Conservation (phyloP, 2,797 vertebrate genomes). For the Pangasius larnaudii region DNA sequence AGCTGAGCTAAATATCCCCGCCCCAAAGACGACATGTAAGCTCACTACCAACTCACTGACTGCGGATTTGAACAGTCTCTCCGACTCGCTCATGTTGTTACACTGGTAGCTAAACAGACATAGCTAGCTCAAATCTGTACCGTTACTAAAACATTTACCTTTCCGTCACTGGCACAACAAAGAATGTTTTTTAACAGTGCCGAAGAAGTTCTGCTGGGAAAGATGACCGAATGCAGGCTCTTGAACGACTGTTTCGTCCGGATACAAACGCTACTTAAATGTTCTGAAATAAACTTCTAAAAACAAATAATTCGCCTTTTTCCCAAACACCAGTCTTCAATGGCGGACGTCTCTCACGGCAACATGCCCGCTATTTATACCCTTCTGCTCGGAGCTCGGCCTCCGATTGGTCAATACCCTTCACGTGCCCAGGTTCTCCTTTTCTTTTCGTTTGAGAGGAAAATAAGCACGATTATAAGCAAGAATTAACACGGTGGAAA, state of each 20-base stretch:
- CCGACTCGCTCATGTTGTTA: not conserved
- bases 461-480: not conserved
- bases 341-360: constrained; percentile 61
- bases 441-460: constrained; percentile 22
- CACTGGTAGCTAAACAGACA: constrained; percentile 30
- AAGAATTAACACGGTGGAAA: not conserved
- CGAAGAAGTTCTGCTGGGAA: constrained; percentile 53
- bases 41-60: not conserved
- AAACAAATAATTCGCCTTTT: constrained; percentile 29
- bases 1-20: constrained; percentile 47
- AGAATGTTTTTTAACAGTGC: constrained; percentile 59
- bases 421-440: constrained; percentile 58
- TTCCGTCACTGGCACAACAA: constrained; percentile 64
- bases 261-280: constrained; percentile 11
- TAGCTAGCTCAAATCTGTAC: constrained; percentile 40
- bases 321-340: constrained; percentile 54
- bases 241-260: constrained; percentile 34
- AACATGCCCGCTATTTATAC: constrained; percentile 73
- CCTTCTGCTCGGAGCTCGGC: constrained; percentile 44
- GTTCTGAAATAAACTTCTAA: constrained; percentile 22
- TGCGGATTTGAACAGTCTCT: not conserved
- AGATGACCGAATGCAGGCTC: constrained; percentile 42
- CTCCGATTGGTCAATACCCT: constrained; percentile 69
- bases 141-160: constrained; percentile 62
- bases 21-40: constrained; percentile 34